These are phyloP conservation scores for Tenebrio molitor DNA, from an alignment of 1,140 invertebrate genomes.

Conservation along the genomic window DNA sequence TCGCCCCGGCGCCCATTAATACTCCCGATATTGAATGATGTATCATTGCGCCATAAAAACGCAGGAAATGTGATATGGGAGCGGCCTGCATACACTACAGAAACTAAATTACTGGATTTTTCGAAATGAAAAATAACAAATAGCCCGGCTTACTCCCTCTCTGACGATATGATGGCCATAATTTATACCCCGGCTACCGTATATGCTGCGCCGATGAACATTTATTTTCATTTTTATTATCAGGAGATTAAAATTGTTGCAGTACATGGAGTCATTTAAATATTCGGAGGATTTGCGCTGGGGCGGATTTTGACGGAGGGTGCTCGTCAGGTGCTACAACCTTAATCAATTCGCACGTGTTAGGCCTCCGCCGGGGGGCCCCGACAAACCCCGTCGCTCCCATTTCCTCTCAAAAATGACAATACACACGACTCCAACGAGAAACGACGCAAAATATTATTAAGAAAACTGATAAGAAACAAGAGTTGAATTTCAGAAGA, in stretches of 20 bases:
- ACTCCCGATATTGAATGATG: conserved; percentile 67
- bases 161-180: conserved; percentile 65
- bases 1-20: conserved; percentile 62
- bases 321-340: conserved; percentile 12
- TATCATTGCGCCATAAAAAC: conserved; percentile 67
- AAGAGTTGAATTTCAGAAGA: no score
- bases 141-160: conserved; percentile 65
- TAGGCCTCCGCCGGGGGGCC: not conserved
- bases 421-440: no score
- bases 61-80: conserved; percentile 67
- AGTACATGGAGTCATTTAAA: conserved; percentile 64
- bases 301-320: conserved; percentile 28
- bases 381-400: no score
- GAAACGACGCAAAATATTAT: no score
- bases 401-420: no score
- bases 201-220: conserved; percentile 63
- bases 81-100: conserved; percentile 63
- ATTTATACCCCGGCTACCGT: conserved; percentile 61
- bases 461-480: no score
- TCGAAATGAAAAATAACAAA: conserved; percentile 68
- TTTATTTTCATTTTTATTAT: conserved; percentile 67
- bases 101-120: conserved; percentile 67
- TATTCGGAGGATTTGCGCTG: conserved; percentile 62
- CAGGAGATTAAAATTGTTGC: conserved; percentile 67
- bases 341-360: conserved; percentile 19